Evolutionary conservation across 1,140 invertebrate species (phyloP).

Genomic region (Heterodera schachtii): DNA sequence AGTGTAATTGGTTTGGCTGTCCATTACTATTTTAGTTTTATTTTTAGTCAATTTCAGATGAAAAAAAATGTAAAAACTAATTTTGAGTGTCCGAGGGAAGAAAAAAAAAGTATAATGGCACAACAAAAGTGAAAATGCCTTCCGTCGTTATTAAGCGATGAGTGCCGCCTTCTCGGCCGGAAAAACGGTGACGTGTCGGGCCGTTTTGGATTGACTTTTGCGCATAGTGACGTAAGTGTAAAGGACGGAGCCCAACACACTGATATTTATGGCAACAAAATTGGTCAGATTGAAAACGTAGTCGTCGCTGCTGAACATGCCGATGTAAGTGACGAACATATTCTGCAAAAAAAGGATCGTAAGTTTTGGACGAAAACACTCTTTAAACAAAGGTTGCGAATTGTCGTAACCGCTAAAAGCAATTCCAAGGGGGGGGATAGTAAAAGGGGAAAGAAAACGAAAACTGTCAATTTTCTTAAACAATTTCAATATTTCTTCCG

Average conservation of each 20-base stretch:
- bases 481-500: too few relatives aligned
- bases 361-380: too few relatives aligned
- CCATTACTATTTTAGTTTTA: too few relatives aligned
- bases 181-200: background rate
- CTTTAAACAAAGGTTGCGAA: too few relatives aligned
- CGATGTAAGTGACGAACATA: slow-evolving; percentile 72
- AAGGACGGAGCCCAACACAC: slow-evolving; percentile 61
- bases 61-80: too few relatives aligned
- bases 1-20: too few relatives aligned
- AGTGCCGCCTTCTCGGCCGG: background rate
- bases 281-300: slow-evolving; percentile 90
- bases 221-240: slow-evolving; percentile 66
- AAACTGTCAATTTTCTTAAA: too few relatives aligned
- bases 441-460: too few relatives aligned
- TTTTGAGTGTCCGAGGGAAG: background rate
- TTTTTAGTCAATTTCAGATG: too few relatives aligned
- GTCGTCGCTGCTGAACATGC: slow-evolving; percentile 95
- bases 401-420: too few relatives aligned
- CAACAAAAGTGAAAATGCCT: background rate
- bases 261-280: slow-evolving; percentile 88
- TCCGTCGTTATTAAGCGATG: background rate
- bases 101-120: background rate
- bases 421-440: too few relatives aligned
- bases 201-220: slow-evolving; percentile 34
- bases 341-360: slow-evolving; percentile 74